Conservation (phyloP, 1,140 invertebrate species). For the Calephelis nemesis region DNA sequence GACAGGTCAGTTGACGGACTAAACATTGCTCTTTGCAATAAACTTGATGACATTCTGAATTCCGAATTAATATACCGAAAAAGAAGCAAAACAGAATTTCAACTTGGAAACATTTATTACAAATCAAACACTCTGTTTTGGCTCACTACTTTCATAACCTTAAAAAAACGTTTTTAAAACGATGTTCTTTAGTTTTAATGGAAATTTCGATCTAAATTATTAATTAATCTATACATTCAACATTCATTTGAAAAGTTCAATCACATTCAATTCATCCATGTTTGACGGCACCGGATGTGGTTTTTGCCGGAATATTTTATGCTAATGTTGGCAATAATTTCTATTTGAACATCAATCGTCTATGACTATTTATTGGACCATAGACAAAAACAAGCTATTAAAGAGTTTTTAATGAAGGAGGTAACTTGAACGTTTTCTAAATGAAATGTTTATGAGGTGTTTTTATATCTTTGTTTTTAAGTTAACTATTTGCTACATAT, state of each 20-base stretch:
- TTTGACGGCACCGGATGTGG: conserved; percentile 14
- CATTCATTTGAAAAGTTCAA: conserved; percentile 14
- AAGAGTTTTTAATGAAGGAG: background rate
- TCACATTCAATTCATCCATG: conserved; percentile 11
- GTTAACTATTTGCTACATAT: too few species aligned
- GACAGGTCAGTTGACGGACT: too few species aligned
- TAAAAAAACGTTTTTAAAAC: too few species aligned
- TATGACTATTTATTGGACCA: conserved; percentile 14
- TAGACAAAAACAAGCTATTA: conserved; percentile 1
- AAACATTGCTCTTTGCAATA: too few species aligned
- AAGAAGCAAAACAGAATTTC: too few species aligned
- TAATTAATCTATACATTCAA: background rate
- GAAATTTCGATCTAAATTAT: background rate
- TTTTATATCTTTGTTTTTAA: background rate
- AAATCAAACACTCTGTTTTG: too few species aligned
- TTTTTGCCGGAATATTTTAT: conserved; percentile 17
- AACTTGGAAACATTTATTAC: too few species aligned
- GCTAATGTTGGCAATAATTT: conserved; percentile 14
- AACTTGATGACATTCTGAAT: too few species aligned
- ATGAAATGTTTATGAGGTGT: background rate
- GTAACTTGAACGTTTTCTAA: conserved; percentile 5
- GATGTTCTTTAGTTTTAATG: too few species aligned
- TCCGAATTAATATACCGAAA: too few species aligned
- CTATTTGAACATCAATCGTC: conserved; percentile 15
- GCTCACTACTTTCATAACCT: too few species aligned